Base-by-base conservation (phyloP, 2,113 vertebrate genomes). In the Panthera uncia region DNA sequence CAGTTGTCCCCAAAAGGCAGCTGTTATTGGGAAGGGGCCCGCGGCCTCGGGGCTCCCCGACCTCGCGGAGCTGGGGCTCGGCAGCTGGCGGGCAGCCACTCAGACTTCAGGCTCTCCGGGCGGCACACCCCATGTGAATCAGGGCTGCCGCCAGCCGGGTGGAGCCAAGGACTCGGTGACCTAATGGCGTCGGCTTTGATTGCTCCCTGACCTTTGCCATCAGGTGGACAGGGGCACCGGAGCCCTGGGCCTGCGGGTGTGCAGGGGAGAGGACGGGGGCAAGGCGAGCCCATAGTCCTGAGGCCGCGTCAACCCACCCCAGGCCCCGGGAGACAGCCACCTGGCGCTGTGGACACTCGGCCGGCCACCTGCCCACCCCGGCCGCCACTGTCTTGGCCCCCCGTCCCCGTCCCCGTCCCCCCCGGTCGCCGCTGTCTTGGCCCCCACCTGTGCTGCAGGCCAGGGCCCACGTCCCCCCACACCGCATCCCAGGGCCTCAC, bases 381-480 rank as follows among this genome's bases (percentile, higher is more conserved):
- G 36, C 6, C 12, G 1, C 11, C 5, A 27, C 23, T 6, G 0
- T 12, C 25, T 7, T 65, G 3, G 1, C 21, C 61, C 27, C 29
- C 7, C 1, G 7, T 45, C 45, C 45, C 45, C 45, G 7, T 45
- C 38, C 38, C 38, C 38, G 4, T 38, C 6, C 41, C 41, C 4
- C 1, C 4, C 25, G 7, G 36, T 6, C 12, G 1, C 14, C 4
- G 33, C 23, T 6, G 0, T 12, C 25, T 7, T 65, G 3, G 1
- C 23, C 61, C 27, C 65, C 7, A 4, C 0, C 2, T 23, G 69
- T 25, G 27, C 33, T 18, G 21, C 27, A 36, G 33, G 79, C 33
- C 33, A 5, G 65, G 23, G 25, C 57, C 27, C 2, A 1, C 0
- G 1, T 15, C 61, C 29, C 4, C 48, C 68, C 52, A 25, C 29